Base-by-base conservation (phyloP, 2,113 vertebrate species). In the Rhinichthys klamathensis region DNA sequence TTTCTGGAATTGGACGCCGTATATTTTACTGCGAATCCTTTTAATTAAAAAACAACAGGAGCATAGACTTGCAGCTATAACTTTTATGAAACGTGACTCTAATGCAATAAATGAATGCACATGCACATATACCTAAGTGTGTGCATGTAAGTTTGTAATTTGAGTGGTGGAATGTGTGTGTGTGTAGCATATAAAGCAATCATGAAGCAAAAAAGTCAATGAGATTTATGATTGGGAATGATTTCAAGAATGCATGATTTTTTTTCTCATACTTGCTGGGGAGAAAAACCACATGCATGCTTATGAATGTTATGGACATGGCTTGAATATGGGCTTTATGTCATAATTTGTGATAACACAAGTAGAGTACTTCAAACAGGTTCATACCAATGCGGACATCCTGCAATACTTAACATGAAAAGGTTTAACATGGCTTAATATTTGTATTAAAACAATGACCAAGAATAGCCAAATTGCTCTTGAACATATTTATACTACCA, bases 1-100 rank as follows among this genome's bases (percentile, higher is more conserved):
- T 61, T 79, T 32, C 13, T 38, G 32, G 54, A 79, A 41, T 25
- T 8, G 32, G 18, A 38, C 21, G 12, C 21, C 38, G 76, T 78
- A 9, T 61, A 25, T 79, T 79, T 79, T 79, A 10, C 51, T n/a
- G 35, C 41, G 32, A 79, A 49, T n/a, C 25, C 6, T 3, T 61
- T 16, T 61, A 79, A 79, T 79, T 60, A 79, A 61, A 79, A 41
- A 41, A 60, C n/a, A 41, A 54, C 49, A 76, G 16, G 15, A 27
- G 46, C 35, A n/a, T n/a, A n/a, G 35, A 79, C 5, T 58, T 61
- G 56, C 30, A 13, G 49, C 16, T 76, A 10, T 41, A 25, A 58
- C 76, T 60, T 58, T 41, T 61, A 60, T 41, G 76, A 3, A 61
- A 41, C 1, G 18, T 30, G 74, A 77, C 46, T 56, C 49, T 51